Evolutionary conservation across 2,888 invertebrate species (phyloP), one percentile per base, ranked within the genome.

Genomic region (Andrena praecox): DNA sequence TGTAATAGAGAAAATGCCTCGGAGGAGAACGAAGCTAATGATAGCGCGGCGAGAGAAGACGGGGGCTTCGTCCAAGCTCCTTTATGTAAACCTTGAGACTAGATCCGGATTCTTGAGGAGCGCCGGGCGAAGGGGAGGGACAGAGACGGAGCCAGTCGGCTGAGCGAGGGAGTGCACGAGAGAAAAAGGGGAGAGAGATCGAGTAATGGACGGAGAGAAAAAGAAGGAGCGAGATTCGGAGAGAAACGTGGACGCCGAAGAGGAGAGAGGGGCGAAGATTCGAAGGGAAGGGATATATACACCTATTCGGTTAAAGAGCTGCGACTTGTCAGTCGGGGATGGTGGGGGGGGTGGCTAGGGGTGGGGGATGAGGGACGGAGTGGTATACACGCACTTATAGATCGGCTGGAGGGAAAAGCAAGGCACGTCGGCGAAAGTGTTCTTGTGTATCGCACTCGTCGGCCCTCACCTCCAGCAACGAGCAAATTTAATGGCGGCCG

Each of bases 31-130:
- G 80, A 75, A 82, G 80, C 82, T 79, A 85, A 81, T 87, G 82
- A 80, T 79, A 77, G 79, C 62, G 35, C 64, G 64, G 72, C 29
- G 80, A 77, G 82, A 80, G 78, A 85, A 80, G 72, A 82, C 79
- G 84, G 72, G 80, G 77, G 80, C 71, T 85, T 84, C 82, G 85
- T 82, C 73, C 84, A 78, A 89, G 89, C 90, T 92, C 89, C 89
- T 93, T 92, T 92, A 92, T 92, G 90, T 92, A 93, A 93, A 93
- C 93, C 93, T 93, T 93, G 92, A 93, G 91, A 88, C 90, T 91
- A 93, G 93, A 93, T 93, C 93, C 93, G 93, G 93, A 93, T 93
- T 93, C 92, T 92, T 91, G 87, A 82, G 88, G 77, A 82, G 84
- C 84, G 75, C 73, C 63, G 29, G 54, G 62, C 16, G 62, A 77